phyloP scores from a whole-genome alignment of 92 coral and sea anemone species.

The Blastomussa wellsi region DNA sequence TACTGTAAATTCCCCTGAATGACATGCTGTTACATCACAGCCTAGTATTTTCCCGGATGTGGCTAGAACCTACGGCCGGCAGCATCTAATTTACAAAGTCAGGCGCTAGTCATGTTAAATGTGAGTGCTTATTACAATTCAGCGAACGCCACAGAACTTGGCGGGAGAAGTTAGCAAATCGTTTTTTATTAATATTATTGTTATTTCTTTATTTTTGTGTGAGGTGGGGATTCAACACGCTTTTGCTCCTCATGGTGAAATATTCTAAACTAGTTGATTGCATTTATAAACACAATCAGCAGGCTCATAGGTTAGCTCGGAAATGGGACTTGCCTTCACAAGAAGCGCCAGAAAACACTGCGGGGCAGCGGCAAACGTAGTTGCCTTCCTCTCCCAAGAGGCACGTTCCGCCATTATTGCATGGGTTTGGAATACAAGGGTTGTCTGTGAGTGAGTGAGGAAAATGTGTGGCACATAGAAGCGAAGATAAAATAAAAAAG shows the following conservation, averaged over 20 bases:
- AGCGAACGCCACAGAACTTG: neutral
- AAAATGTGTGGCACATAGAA: neutral
- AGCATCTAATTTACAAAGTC: neutral
- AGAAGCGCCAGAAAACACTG: conserved; percentile 64
- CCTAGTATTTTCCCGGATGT: too few species aligned
- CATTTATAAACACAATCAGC: neutral
- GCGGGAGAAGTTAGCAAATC: neutral
- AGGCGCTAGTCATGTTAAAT: neutral
- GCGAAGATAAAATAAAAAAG: conserved; percentile 4
- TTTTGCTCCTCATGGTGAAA: neutral
- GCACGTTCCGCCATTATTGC: conserved; percentile 89
- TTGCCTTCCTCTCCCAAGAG: conserved; percentile 66
- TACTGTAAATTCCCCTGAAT: too few species aligned
- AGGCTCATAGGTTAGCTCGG: neutral
- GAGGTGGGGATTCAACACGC: neutral
- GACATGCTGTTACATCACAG: too few species aligned
- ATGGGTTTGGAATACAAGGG: conserved; percentile 91
- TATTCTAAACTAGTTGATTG: neutral
- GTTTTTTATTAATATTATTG: neutral
- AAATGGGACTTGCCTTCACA: conserved; percentile 77
- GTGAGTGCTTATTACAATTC: neutral
- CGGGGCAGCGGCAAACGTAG: conserved; percentile 74
- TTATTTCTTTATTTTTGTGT: neutral
- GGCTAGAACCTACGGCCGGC: neutral
- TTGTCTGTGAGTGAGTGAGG: conserved; percentile 62